Evolutionary conservation across 37 sponge, comb jelly and placozoan species (phyloP), one percentile per base, ranked within the genome.

Genomic region (Aphrocallistes beatrix): DNA sequence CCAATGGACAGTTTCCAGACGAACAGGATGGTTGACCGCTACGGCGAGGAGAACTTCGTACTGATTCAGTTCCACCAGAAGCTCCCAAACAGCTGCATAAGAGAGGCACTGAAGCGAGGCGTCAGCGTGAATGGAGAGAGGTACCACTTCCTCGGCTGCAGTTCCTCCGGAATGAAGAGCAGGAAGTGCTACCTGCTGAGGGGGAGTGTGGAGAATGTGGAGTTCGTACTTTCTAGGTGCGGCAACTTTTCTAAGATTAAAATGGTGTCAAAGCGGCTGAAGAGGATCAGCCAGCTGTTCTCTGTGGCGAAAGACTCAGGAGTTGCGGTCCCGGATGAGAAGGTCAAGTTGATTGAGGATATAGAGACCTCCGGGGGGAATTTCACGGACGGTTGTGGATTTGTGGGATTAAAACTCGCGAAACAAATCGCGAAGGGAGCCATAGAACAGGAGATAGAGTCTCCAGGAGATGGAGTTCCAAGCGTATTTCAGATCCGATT

Each of bases 331-430:
- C 50, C 86, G 0, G 82, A 90, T 37, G 84, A 39, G 23, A 84
- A 90, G 0, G 81, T 88, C 38, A 42, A 39, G 30, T 38, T 48
- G 9, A 47, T 85, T 51, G 88, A 84, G 1, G 93, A 92, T 39
- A 88, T 92, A 19, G 90, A 89, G 83, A 85, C 23, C 6, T 0
- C 36, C 23, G 86, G 84, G 32, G 36, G 37, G 37, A 91, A 88
- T 38, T 93, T 91, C 50, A 93, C 94, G 0, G 94, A 93, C 88
- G 94, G 94, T 16, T 93, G 94, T 91, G 94, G 94, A 38, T 40
- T 38, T 21, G 81, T 93, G 10, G 82, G 89, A 34, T 38, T 45
- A 3, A 37, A 86, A 25, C 28, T 90, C 25, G 94, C 94, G 0
- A 38, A 40, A 39, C 32, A 51, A 82, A 19, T 92, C 13, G 39